Percentiles rank a stretch among this genome's conserved stretches.
phyloP scores from a whole-genome alignment of 1,140 invertebrate genomes.

The Pectinophora gossypiella region DNA sequence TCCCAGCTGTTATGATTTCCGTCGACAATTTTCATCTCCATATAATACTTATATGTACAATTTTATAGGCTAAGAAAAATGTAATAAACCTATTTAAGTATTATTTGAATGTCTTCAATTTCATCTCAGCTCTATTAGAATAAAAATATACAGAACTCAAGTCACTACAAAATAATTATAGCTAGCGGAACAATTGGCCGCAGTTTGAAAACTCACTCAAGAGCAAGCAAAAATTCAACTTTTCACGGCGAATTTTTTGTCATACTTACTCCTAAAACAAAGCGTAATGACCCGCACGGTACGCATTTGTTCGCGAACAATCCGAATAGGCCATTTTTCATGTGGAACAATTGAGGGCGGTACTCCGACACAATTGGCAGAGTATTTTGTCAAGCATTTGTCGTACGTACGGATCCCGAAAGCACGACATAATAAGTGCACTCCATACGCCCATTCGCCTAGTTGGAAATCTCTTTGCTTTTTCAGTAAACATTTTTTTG shows the following conservation, averaged over 20 bases:
- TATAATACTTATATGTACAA: constrained; percentile 33
- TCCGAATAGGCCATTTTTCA: constrained; percentile 73
- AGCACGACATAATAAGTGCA: constrained; percentile 52
- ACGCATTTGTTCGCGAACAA: constrained; percentile 73
- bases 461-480: neutral
- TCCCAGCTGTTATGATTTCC: constrained; percentile 50
- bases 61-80: constrained; percentile 19
- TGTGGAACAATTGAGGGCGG: constrained; percentile 72
- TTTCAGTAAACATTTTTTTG: constrained; percentile 1
- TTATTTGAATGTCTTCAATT: too few relatives aligned
- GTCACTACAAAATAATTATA: too few relatives aligned
- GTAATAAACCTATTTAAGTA: too few relatives aligned
- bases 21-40: constrained; percentile 31
- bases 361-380: constrained; percentile 66
- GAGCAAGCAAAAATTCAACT: constrained; percentile 56
- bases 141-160: too few relatives aligned
- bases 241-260: constrained; percentile 66
- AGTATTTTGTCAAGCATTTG: constrained; percentile 72
- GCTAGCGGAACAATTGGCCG: constrained; percentile 22
- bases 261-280: constrained; percentile 69
- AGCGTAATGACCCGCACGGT: constrained; percentile 70
- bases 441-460: constrained; percentile 32
- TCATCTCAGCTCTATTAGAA: too few relatives aligned
- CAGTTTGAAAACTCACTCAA: constrained; percentile 47
- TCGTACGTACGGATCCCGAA: constrained; percentile 43